Percentiles rank a stretch among this genome's conserved stretches.
phyloP scores from a whole-genome alignment of 2,113 vertebrate genomes.

The Machaerirhynchus nigripectus region DNA sequence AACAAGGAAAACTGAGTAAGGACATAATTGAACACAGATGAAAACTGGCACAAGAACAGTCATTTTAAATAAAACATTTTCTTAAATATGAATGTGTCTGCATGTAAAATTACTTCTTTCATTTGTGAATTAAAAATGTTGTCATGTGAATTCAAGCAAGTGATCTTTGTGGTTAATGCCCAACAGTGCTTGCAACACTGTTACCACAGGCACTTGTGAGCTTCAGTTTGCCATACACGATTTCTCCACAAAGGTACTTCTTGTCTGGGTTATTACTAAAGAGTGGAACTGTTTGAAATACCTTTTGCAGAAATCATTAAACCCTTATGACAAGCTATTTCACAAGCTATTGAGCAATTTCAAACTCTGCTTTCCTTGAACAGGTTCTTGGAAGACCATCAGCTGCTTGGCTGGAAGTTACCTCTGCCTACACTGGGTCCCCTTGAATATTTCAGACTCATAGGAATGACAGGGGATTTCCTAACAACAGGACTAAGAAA shows the following conservation, averaged over 20 bases:
- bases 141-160: conserved; percentile 17
- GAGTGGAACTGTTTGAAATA: conserved; percentile 19
- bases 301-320: conserved; percentile 49
- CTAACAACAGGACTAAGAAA: background rate
- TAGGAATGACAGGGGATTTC: background rate
- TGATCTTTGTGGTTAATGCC: conserved; percentile 3
- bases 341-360: conserved; percentile 63
- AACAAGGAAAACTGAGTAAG: background rate
- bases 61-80: conserved; percentile 16
- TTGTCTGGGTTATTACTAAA: conserved; percentile 6
- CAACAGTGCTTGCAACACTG: background rate
- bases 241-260: conserved; percentile 9
- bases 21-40: background rate
- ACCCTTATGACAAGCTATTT: conserved; percentile 38
- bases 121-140: conserved; percentile 5
- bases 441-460: background rate
- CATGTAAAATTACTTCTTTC: background rate
- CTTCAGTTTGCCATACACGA: background rate
- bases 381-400: conserved; percentile 31
- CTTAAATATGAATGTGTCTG: conserved; percentile 6
- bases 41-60: conserved; percentile 13
- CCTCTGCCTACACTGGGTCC: background rate
- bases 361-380: conserved; percentile 47
- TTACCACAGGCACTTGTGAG: background rate
- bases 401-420: conserved; percentile 23